Evolutionary conservation across 2,797 vertebrate species (phyloP), one percentile per base, ranked within the genome.

Genomic region (Pseudopleuronectes americanus): DNA sequence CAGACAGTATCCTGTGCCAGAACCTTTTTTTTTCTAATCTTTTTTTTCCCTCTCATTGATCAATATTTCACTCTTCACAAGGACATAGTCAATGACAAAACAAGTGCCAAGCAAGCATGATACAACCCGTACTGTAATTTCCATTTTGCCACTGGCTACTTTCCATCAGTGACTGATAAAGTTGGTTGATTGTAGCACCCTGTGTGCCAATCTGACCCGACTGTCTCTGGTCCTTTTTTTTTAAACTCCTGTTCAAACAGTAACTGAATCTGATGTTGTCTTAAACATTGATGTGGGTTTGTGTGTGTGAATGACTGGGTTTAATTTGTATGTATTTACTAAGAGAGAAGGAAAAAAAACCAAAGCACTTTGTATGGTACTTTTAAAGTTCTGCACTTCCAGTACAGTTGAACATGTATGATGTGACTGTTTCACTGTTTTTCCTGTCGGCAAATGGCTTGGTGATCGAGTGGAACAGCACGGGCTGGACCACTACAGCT

Each of bases 31-130:
- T 64, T 79, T 81, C 71, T 60, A 68, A 71, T 76, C 74, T 71
- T 86, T 80, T 77, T 65, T 65, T 80, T 76, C 63, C 80, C 81
- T 88, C 68, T 84, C 84, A 81, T 78, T 83, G 84, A 92, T 94
- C 89, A 87, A 88, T 92, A 83, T 80, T 89, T 89, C 55, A 81
- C 90, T 91, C 83, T 90, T 85, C 89, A 85, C 86, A 87, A 88
- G 88, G 92, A 90, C 87, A 91, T 38, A 86, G 87, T 90, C 91
- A 87, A 93, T 93, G 89, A 92, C 85, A 91, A 89, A 92, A 89
- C 91, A 94, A 93, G 92, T 93, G 93, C 92, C 93, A 93, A 91
- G 88, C 91, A 90, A 92, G 87, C 92, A 90, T 91, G 90, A 94
- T 85, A 90, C 80, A 91, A 90, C 84, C 80, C 68, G 87, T 92